Evolutionary conservation across 2,888 invertebrate genomes (phyloP).

Genomic region (Andrena trimmerana): DNA sequence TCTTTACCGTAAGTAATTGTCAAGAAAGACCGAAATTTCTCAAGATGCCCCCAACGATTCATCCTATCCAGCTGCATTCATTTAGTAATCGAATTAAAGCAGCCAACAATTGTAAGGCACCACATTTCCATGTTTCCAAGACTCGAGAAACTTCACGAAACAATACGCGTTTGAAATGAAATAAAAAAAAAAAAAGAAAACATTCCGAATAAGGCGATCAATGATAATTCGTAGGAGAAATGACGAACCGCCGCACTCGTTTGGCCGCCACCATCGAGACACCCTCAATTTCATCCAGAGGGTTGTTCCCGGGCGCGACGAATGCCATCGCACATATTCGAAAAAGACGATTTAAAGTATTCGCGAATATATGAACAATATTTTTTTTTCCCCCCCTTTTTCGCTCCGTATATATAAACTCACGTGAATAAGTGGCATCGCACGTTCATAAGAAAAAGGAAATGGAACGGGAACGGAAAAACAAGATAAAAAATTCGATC

Average conservation of each 20-base stretch:
- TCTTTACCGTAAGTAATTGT: conserved; percentile 36
- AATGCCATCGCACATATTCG: neutral
- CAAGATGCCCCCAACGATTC: conserved; percentile 15
- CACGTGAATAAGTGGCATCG: conserved; percentile 16
- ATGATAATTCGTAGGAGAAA: conserved; percentile 9
- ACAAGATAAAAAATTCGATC: conserved; percentile 42
- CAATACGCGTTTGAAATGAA: conserved; percentile 25
- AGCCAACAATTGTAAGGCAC: conserved; percentile 62
- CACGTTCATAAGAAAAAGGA: conserved; percentile 36
- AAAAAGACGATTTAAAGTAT: conserved; percentile 1
- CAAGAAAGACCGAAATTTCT: conserved; percentile 34
- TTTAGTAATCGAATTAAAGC: conserved; percentile 13
- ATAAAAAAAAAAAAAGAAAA: conserved; percentile 4
- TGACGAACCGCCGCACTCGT: neutral
- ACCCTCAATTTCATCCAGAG: conserved; percentile 23
- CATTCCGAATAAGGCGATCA: neutral
- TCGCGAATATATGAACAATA: conserved; percentile 3
- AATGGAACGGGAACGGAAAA: conserved; percentile 55
- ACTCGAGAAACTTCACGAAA: conserved; percentile 32
- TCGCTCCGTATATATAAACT: conserved; percentile 3
- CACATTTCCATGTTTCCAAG: conserved; percentile 44
- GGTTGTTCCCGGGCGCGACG: neutral
- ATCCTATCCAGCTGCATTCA: conserved; percentile 21
- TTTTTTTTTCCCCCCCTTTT: neutral
- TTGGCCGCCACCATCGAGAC: neutral